Percentiles rank a stretch among this genome's conserved stretches.
phyloP scores from a whole-genome alignment of 2,888 invertebrate species.

The Parelbella ahira region DNA sequence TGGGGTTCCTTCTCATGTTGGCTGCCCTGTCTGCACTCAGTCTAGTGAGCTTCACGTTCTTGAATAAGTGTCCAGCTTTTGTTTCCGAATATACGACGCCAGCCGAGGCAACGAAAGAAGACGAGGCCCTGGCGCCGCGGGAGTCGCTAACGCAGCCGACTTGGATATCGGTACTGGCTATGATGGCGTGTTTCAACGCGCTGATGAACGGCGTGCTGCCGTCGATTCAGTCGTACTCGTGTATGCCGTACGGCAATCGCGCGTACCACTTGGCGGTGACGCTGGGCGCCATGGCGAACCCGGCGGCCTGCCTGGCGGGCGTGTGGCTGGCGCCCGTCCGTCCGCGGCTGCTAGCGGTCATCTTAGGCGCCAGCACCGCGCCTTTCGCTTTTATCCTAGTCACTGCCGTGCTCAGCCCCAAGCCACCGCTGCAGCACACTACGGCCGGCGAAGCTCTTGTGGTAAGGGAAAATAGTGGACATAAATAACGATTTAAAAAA shows the following conservation, averaged over 20 bases:
- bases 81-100: constrained; percentile 54
- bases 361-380: constrained; percentile 67
- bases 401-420: constrained; percentile 87
- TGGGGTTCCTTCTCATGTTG: constrained; percentile 84
- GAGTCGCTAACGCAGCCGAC: constrained; percentile 59
- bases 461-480: too few relatives aligned
- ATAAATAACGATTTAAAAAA: too few relatives aligned
- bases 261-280: constrained; percentile 90
- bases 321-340: constrained; percentile 79
- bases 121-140: constrained; percentile 82
- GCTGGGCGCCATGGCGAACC: constrained; percentile 89
- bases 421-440: constrained; percentile 83
- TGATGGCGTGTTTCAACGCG: constrained; percentile 81
- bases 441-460: constrained; percentile 82
- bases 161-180: constrained; percentile 53
- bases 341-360: constrained; percentile 64
- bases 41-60: constrained; percentile 81
- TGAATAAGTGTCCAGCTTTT: constrained; percentile 65
- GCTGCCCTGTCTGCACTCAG: constrained; percentile 83
- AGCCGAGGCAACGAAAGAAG: constrained; percentile 72
- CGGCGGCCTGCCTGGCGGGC: constrained; percentile 85
- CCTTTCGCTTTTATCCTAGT: constrained; percentile 84
- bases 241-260: constrained; percentile 88
- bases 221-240: constrained; percentile 89
- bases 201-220: constrained; percentile 89